Percentiles rank a stretch among this genome's conserved stretches.
Evolutionary conservation across 2,113 vertebrate genomes (phyloP).

Genomic region (Okapia johnstoni): DNA sequence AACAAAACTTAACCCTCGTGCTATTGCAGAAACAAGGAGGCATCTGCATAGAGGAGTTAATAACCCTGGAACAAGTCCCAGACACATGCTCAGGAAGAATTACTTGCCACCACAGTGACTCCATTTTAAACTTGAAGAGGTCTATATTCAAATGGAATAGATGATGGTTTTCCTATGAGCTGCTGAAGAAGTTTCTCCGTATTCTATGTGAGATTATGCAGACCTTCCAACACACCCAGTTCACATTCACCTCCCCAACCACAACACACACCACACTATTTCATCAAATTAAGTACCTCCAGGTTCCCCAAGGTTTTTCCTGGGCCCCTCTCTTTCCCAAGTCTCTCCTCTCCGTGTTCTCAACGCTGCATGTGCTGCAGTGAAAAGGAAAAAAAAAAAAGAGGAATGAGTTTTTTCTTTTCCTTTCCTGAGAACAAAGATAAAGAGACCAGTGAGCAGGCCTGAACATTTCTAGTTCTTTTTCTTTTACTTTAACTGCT

Average conservation of each 20-base stretch:
- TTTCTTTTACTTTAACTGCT: background rate
- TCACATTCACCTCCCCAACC: background rate
- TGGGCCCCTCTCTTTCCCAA: background rate
- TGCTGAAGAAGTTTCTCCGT: background rate
- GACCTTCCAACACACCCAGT: background rate
- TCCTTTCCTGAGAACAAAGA: background rate
- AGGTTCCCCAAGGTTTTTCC: background rate
- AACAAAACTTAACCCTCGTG: background rate
- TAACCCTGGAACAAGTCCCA: background rate
- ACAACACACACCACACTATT: background rate
- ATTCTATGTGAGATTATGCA: background rate
- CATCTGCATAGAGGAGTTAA: rapidly evolving
- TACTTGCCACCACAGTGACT: background rate
- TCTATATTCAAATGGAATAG: background rate
- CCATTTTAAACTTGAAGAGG: background rate
- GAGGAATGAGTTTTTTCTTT: background rate
- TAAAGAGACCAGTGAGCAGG: background rate
- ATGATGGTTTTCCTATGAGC: background rate
- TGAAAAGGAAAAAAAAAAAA: background rate
- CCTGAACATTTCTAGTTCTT: background rate
- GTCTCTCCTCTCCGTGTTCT: background rate
- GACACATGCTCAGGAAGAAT: background rate
- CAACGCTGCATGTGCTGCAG: background rate
- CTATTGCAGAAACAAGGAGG: background rate
- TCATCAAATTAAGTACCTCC: background rate